Evolutionary conservation across 2,113 vertebrate genomes (phyloP).

Genomic region (Pangasianodon hypophthalmus): DNA sequence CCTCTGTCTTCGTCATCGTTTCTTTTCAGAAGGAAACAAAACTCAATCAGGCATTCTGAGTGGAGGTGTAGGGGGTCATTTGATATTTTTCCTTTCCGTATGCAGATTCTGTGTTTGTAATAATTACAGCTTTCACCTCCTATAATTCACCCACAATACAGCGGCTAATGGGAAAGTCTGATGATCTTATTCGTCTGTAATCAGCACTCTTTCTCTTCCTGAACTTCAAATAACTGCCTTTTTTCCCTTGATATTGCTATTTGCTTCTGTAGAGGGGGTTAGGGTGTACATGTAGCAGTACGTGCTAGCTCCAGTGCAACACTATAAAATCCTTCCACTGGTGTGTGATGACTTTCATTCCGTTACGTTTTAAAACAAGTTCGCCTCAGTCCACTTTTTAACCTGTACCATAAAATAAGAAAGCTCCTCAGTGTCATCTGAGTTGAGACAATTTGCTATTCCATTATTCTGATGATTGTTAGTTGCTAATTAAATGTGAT

Average conservation of each 20-base stretch:
- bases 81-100: neutral
- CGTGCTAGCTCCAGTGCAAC: neutral
- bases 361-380: neutral
- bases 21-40: conserved; percentile 40
- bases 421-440: neutral
- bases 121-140: conserved; percentile 42
- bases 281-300: neutral
- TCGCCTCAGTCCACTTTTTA: too few species aligned
- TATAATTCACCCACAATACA: conserved; percentile 16
- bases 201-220: neutral
- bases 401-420: too few species aligned
- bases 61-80: neutral
- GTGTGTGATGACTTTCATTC: neutral
- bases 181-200: conserved; percentile 26
- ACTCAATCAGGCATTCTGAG: neutral
- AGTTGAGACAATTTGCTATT: neutral
- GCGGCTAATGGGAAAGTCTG: conserved; percentile 23
- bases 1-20: conserved; percentile 34
- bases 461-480: neutral
- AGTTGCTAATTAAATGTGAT: too few species aligned
- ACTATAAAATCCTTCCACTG: neutral
- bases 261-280: neutral
- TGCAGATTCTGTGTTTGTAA: conserved; percentile 35
- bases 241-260: neutral
- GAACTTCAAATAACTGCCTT: neutral